A percentile compares a stretch with the other conserved stretches of the same genome.
Evolutionary conservation across 2,888 invertebrate species (phyloP).

Genomic region (Magallana nippona): DNA sequence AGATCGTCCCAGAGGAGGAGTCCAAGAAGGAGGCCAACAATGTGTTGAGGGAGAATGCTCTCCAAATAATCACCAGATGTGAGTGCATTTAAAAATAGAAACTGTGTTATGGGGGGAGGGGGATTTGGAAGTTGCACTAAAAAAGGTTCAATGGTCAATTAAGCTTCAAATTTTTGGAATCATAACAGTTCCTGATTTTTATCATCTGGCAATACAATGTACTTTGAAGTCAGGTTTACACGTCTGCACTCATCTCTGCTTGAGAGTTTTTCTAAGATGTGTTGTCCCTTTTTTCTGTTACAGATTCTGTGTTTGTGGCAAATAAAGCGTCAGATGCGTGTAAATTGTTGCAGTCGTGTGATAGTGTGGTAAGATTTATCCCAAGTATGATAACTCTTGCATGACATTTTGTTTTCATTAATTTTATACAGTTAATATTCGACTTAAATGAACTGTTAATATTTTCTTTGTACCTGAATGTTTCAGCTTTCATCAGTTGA

Average conservation of each 20-base stretch:
- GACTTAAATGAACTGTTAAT: not conserved
- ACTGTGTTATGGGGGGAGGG: too few relatives aligned
- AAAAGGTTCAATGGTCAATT: too few relatives aligned
- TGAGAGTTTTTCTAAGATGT: not conserved
- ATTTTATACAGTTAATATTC: too few relatives aligned
- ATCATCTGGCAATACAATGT: too few relatives aligned
- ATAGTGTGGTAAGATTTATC: slow-evolving; percentile 62
- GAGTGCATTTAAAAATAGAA: not conserved
- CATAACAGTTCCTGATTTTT: too few relatives aligned
- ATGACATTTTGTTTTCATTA: too few relatives aligned
- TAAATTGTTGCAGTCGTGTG: slow-evolving; percentile 60
- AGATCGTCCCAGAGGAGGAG: slow-evolving; percentile 63
- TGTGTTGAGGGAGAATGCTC: slow-evolving; percentile 11
- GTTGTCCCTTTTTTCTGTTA: slow-evolving; percentile 29
- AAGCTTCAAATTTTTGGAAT: too few relatives aligned
- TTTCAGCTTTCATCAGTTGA: slow-evolving; percentile 62
- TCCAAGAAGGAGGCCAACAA: slow-evolving; percentile 16
- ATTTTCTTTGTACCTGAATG: not conserved
- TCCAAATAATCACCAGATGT: slow-evolving; percentile 24
- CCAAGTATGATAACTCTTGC: too few relatives aligned
- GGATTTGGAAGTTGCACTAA: too few relatives aligned
- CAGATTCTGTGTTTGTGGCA: slow-evolving; percentile 68
- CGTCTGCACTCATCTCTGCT: too few relatives aligned
- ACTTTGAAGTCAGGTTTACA: too few relatives aligned
- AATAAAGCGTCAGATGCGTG: slow-evolving; percentile 67